These are phyloP conservation scores for Drosophila nr. perissopoda DNA, from an alignment of 2,888 invertebrate genomes.

Conservation along the genomic window DNA sequence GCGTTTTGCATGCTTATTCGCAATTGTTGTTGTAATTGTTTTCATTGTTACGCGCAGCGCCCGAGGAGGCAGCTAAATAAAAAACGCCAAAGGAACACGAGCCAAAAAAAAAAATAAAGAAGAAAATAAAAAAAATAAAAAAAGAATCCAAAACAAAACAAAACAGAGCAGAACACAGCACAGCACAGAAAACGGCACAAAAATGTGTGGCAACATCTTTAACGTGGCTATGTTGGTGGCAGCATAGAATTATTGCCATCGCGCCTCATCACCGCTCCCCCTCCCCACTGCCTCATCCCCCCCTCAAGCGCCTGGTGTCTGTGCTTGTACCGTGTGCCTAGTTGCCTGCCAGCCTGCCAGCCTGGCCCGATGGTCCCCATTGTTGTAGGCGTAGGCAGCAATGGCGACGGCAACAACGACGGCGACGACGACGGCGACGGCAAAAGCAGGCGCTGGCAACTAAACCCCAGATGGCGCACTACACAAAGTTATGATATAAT, in stretches of 20 bases:
- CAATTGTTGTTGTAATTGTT: conserved; percentile 84
- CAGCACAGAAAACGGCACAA: conserved; percentile 52
- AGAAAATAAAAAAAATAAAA: conserved; percentile 13
- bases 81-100: conserved; percentile 21
- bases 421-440: not conserved
- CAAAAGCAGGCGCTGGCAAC: conserved; percentile 73
- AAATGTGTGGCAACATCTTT: conserved; percentile 81
- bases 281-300: not conserved
- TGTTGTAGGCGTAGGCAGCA: conserved; percentile 76
- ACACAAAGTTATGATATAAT: conserved; percentile 81
- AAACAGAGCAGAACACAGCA: conserved; percentile 34
- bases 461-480: conserved; percentile 85
- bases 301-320: conserved; percentile 1
- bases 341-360: conserved; percentile 11
- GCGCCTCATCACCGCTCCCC: conserved; percentile 28
- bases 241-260: conserved; percentile 77
- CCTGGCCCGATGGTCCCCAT: conserved; percentile 41
- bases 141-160: conserved; percentile 32
- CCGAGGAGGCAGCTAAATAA: conserved; percentile 31
- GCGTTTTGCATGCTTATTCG: conserved; percentile 83
- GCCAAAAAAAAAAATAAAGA: not conserved
- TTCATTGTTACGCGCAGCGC: conserved; percentile 74
- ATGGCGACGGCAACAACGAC: not conserved
- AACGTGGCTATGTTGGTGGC: conserved; percentile 76
- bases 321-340: conserved; percentile 27